These are phyloP conservation scores for Aldrovandia affinis DNA, from an alignment of 2,797 vertebrate species.

Conservation along the genomic window DNA sequence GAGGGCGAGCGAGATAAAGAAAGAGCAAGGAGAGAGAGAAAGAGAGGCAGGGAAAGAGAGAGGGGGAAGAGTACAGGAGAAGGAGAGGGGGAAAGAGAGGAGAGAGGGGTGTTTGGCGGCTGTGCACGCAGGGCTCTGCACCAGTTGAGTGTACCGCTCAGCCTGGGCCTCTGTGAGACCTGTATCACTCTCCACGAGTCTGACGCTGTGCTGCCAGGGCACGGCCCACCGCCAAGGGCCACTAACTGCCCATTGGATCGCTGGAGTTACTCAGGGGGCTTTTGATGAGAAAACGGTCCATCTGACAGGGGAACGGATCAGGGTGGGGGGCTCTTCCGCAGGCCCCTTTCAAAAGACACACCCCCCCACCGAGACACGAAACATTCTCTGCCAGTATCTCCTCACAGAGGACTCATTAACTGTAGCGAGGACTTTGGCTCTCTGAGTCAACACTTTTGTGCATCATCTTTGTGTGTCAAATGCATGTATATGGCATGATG, in stretches of 20 bases:
- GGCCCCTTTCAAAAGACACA: too few relatives aligned
- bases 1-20: conserved; percentile 63
- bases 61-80: not conserved
- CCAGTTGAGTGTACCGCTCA: not conserved
- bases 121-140: not conserved
- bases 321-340: not conserved
- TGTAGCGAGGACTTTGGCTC: conserved; percentile 45
- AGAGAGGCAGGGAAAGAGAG: not conserved
- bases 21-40: not conserved
- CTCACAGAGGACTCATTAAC: not conserved
- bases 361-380: not conserved
- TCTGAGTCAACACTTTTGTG: conserved; percentile 51
- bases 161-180: not conserved
- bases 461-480: conserved; percentile 46
- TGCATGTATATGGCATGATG: not conserved
- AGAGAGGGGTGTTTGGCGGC: conserved; percentile 39
- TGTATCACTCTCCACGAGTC: not conserved
- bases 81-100: not conserved
- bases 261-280: conserved; percentile 58
- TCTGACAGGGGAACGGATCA: conserved; percentile 37
- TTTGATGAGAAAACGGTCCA: conserved; percentile 62
- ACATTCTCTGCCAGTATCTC: not conserved
- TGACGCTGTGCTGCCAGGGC: conserved; percentile 43
- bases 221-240: conserved; percentile 66
- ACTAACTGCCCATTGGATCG: conserved; percentile 56